Conservation (phyloP, 2,888 invertebrate species). For the Neria commutata region DNA sequence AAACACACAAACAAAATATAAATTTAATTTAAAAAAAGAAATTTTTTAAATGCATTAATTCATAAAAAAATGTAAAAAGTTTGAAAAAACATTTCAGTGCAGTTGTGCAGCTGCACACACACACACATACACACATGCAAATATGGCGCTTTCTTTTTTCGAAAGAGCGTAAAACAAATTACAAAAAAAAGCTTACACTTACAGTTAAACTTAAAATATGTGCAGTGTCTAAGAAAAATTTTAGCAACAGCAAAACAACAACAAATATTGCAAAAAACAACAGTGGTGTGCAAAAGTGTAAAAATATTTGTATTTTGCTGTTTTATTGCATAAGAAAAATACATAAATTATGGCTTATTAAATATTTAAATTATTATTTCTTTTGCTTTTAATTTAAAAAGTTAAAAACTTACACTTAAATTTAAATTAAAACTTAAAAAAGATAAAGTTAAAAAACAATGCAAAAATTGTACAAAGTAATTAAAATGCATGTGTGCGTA, state of each 20-base stretch:
- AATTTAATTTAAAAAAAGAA: neutral
- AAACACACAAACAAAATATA: neutral
- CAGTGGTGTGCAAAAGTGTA: no score
- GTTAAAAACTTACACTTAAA: conserved; percentile 19
- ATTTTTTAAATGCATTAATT: conserved; percentile 2
- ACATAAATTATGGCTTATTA: no score
- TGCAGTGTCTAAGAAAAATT: no score
- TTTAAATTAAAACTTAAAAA: conserved; percentile 37
- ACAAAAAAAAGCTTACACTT: no score
- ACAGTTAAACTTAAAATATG: no score
- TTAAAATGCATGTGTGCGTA: conserved; percentile 28
- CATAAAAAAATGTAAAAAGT: conserved; percentile 44
- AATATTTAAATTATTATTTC: conserved; percentile 34
- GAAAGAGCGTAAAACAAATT: no score
- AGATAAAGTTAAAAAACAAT: conserved; percentile 24
- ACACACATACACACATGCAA: no score
- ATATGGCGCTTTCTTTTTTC: no score
- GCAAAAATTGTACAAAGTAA: conserved; percentile 24
- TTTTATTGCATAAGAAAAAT: neutral
- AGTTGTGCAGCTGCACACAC: no score
- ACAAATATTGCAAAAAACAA: no score
- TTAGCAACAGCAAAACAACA: no score
- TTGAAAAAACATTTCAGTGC: conserved; percentile 27
- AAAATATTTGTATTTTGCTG: neutral
- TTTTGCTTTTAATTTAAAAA: conserved; percentile 37